phyloP scores from a whole-genome alignment of 1,140 invertebrate species.

The Holotrichia oblita region DNA sequence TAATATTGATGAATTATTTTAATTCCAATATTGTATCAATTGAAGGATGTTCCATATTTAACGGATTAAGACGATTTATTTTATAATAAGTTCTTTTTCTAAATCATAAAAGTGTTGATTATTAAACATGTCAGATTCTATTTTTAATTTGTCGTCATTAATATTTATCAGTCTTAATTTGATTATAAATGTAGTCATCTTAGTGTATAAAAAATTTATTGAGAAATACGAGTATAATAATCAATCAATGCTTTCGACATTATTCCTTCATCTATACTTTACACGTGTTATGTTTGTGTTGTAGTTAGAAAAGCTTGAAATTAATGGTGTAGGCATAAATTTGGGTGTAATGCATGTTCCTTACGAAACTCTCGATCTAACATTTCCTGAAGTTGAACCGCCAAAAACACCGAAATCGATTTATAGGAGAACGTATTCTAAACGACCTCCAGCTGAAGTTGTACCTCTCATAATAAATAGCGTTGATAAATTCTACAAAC shows the following conservation, averaged over 20 bases:
- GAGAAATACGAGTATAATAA: too few species aligned
- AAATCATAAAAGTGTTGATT: too few species aligned
- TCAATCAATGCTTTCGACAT: conserved; percentile 6
- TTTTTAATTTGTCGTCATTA: neutral
- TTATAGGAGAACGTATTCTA: neutral
- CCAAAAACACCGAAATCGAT: neutral
- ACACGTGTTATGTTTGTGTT: conserved; percentile 29
- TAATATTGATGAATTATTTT: neutral
- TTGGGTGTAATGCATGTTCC: conserved; percentile 23
- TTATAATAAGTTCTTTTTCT: too few species aligned
- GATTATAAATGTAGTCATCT: too few species aligned
- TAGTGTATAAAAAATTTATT: too few species aligned
- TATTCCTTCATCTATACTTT: neutral
- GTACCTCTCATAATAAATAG: conserved; percentile 34
- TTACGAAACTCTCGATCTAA: neutral
- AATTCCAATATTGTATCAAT: neutral
- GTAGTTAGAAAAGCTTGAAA: conserved; percentile 39
- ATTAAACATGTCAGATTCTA: too few species aligned
- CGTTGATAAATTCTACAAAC: conserved; percentile 37
- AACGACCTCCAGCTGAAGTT: conserved; percentile 23
- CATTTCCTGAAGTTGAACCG: neutral
- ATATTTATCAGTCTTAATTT: too few species aligned
- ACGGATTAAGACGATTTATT: too few species aligned
- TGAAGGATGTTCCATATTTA: neutral
- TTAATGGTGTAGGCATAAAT: conserved; percentile 17